Conservation (phyloP, 2,888 invertebrate species). For the Cryptophagus acutangulus region DNA sequence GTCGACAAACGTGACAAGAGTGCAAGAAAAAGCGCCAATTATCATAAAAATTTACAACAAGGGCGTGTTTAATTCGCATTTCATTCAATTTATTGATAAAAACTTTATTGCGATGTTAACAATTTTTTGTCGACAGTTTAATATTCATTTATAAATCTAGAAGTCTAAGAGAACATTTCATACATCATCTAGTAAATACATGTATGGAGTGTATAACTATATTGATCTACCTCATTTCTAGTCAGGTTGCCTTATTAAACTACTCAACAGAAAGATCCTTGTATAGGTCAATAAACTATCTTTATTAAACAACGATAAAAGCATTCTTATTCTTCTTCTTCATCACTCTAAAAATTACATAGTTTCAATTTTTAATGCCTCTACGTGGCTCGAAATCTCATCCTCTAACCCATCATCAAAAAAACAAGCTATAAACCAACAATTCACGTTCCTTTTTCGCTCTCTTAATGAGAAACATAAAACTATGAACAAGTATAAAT, state of each 20-base stretch:
- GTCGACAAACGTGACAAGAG: no score
- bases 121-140: no score
- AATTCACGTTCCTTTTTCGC: conserved; percentile 5
- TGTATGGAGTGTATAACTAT: no score
- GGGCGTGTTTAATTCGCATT: no score
- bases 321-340: conserved; percentile 6
- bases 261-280: conserved; percentile 7
- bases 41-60: no score
- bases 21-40: no score
- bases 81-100: no score
- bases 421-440: no score
- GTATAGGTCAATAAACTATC: conserved; percentile 9
- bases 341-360: conserved; percentile 7
- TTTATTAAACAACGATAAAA: conserved; percentile 7
- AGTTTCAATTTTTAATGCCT: conserved; percentile 6
- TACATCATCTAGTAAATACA: no score
- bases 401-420: conserved; percentile 4
- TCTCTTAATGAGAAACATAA: conserved; percentile 8
- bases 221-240: conserved; percentile 5
- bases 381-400: conserved; percentile 1
- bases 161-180: no score
- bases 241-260: conserved; percentile 5
- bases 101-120: no score
- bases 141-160: no score
- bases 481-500: not conserved